Base-by-base conservation (phyloP, 2,888 invertebrate genomes). In the Phalera bucephala region DNA sequence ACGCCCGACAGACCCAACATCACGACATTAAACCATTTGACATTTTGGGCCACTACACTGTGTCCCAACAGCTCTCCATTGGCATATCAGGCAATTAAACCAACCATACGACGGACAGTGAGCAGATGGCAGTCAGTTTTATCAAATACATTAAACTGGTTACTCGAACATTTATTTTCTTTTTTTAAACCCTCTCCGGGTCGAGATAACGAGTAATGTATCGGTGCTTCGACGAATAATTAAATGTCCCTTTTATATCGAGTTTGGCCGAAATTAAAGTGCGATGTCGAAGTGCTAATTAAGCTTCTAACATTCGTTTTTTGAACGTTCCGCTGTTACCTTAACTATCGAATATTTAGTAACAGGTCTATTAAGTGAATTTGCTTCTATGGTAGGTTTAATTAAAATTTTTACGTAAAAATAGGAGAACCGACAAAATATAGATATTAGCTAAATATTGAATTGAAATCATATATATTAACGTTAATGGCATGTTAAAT, bases 61-160 rank as follows among this genome's bases (percentile, higher is more conserved):
- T 49, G 48, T 44, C 58, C 55, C 53, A 58, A 55, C 61, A 59
- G 67, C 65, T 65, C 31, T 58, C 70, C 74, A 72, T 74, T 71
- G 76, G 75, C 68, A 69, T 84, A 86, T 84, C 85, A 73, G 73
- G 84, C 86, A 88, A 87, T 89, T 88, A 88, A 87, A 84, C 67
- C 68, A 66, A 65, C 72, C 72, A 64, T 60, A 55, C 61, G 58
- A 54, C 63, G 60, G 76, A 80, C 83, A 70, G 85, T 83, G 80
- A 82, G 81, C 86, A 84, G 84, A 81, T 79, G 85, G 72, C 85
- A 80, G 86, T 87, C 88, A 84, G 68, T 81, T 76, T 88, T 89
- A 89, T 88, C 88, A 86, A 83, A 87, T 80, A 83, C 88, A 87
- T 88, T 87, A 86, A 87, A 85, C 78, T 79, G 77, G 79, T 71